These are phyloP conservation scores for Brachionus rubens DNA, from an alignment of 1,140 invertebrate species.

Conservation along the genomic window DNA sequence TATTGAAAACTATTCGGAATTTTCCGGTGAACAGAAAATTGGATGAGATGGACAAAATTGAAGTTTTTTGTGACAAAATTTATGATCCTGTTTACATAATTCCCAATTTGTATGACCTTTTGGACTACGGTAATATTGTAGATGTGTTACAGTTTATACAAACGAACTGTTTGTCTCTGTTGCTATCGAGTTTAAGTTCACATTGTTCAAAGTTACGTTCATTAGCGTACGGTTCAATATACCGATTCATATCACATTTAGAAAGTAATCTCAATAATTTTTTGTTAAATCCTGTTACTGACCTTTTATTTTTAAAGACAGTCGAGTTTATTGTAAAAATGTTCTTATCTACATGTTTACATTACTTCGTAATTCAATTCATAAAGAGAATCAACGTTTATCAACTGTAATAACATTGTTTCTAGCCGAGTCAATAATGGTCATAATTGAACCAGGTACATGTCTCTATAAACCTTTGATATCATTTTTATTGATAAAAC, in stretches of 20 bases:
- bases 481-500: constrained; percentile 70
- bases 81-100: constrained; percentile 40
- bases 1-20: neutral
- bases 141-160: constrained; percentile 30
- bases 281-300: neutral
- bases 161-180: neutral
- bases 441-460: constrained; percentile 66
- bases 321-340: constrained; percentile 34
- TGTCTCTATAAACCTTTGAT: constrained; percentile 65
- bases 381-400: constrained; percentile 64
- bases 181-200: constrained; percentile 4
- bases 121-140: constrained; percentile 33
- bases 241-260: constrained; percentile 29
- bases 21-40: constrained; percentile 27
- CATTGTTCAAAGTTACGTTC: neutral
- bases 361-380: constrained; percentile 53
- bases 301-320: neutral
- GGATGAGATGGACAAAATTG: neutral
- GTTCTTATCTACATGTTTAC: constrained; percentile 55
- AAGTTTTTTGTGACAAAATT: neutral
- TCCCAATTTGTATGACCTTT: constrained; percentile 8
- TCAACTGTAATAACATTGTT: constrained; percentile 70
- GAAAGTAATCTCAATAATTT: constrained; percentile 5
- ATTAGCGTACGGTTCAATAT: constrained; percentile 7
- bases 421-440: constrained; percentile 66